Percentiles rank a stretch among this genome's conserved stretches.
These are phyloP conservation scores for Zaprionus ornatus DNA, from an alignment of 1,140 invertebrate genomes.

Conservation along the genomic window DNA sequence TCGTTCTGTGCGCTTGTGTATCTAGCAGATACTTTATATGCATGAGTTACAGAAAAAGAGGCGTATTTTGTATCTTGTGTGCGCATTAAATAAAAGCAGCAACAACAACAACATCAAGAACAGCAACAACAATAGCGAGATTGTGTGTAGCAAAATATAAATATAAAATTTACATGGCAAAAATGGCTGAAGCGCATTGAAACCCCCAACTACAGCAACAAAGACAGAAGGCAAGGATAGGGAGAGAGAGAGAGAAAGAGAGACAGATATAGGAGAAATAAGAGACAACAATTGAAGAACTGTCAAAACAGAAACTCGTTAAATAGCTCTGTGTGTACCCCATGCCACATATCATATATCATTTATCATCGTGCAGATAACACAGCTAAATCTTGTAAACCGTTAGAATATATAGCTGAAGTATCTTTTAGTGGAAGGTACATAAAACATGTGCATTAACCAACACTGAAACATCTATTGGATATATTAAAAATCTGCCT, in stretches of 20 bases:
- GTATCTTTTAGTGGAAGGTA: too few species aligned
- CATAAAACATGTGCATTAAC: too few species aligned
- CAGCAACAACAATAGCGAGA: constrained; percentile 8
- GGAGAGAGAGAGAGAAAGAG: neutral
- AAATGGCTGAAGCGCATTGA: constrained; percentile 42
- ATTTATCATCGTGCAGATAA: neutral
- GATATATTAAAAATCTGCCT: too few species aligned
- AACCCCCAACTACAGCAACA: constrained; percentile 8
- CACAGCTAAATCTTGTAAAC: too few species aligned
- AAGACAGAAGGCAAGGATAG: neutral
- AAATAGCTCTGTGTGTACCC: neutral
- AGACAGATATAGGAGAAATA: too few species aligned
- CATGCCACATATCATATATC: neutral
- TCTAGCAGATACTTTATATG: constrained; percentile 65
- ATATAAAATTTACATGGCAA: constrained; percentile 48
- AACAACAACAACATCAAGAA: constrained; percentile 19
- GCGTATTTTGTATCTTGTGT: constrained; percentile 56
- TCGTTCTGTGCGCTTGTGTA: constrained; percentile 47
- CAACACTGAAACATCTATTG: too few species aligned
- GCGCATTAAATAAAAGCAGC: constrained; percentile 42
- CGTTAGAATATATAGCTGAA: too few species aligned
- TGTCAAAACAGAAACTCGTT: neutral
- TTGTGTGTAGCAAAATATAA: constrained; percentile 44
- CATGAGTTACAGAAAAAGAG: constrained; percentile 63
- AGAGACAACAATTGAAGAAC: neutral